Base-by-base conservation (phyloP, 1,140 invertebrate genomes). In the Platyscapa corneri region DNA sequence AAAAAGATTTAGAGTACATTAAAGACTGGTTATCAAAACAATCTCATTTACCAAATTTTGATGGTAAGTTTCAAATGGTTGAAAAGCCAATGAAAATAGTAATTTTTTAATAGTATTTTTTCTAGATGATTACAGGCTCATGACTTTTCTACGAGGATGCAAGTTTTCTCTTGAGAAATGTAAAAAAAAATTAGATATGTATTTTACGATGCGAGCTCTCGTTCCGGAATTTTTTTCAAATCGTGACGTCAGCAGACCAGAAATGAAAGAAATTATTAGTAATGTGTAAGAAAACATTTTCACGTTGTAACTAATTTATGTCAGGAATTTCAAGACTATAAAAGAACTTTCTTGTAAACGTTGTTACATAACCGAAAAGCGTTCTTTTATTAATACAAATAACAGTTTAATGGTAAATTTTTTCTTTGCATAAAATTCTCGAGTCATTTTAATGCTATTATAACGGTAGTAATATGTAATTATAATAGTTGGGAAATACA, bases 141-240 rank as follows among this genome's bases (percentile, higher is more conserved):
- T 96, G 90, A 96, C 96, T 0, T 97, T 97, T 92, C 91, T 98
- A 39, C 94, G 97, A 49, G 97, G 97, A 16, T 97, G 96, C 91
- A 98, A 97, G 93, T 97, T 96, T 89, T 97, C 96, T 32, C 89
- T 97, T 86, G 97, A 97, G 89, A 96, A 96, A 90, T 95, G 95
- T 32, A 97, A 97, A 91, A 94, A 94, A 87, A 98, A 98, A 92
- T 89, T 98, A 72, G 97, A 98, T 91, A 96, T 96, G 93, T 97
- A 96, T 90, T 97, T 97, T 90, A 97, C 97, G 27, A 97, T 97
- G 97, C 94, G 97, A 42, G 94, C 96, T 16, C 96, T 96, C 0
- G 95, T 96, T 32, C 97, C 97, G 0, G 97, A 98, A 91, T 97
- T 97, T 91, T 97, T 97, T 90, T 93, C 93, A 67, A 96, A 97